Evolutionary conservation across 1,140 invertebrate species (phyloP).

Genomic region (Macrostomum lignano): DNA sequence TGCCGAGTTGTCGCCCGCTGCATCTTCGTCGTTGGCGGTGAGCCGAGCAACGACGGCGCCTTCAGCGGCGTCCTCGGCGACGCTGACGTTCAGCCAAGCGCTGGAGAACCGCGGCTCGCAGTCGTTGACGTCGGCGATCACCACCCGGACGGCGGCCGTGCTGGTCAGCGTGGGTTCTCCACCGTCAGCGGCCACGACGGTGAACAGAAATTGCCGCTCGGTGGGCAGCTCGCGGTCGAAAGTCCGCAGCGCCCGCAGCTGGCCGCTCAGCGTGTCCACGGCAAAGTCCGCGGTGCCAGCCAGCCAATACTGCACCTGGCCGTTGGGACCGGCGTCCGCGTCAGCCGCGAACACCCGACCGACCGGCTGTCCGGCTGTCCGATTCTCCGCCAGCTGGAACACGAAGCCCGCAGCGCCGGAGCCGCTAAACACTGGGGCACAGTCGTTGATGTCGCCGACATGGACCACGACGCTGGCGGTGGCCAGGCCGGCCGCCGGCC

Average conservation of each 20-base stretch:
- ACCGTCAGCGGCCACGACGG: slow-evolving; percentile 6
- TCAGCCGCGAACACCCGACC: slow-evolving; percentile 6
- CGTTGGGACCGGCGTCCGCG: slow-evolving; percentile 5
- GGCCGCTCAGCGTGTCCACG: too few species aligned
- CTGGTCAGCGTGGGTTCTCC: slow-evolving; percentile 11
- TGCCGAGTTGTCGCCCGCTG: slow-evolving; percentile 7
- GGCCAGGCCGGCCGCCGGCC: slow-evolving; percentile 2
- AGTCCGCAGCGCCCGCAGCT: too few species aligned
- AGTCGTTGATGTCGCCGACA: slow-evolving; percentile 35
- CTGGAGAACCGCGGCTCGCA: slow-evolving; percentile 2
- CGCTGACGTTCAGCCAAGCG: slow-evolving; percentile 8
- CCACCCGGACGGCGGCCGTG: slow-evolving; percentile 7
- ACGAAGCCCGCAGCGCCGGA: too few species aligned
- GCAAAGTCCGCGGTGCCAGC: too few species aligned
- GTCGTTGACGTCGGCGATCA: slow-evolving; percentile 7
- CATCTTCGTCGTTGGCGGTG: slow-evolving; percentile 13
- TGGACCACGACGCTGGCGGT: slow-evolving; percentile 6
- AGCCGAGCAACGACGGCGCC: slow-evolving; percentile 11
- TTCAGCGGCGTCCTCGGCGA: slow-evolving; percentile 12
- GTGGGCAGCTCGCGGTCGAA: slow-evolving; percentile 50
- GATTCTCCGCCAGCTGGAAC: too few species aligned
- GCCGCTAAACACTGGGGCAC: slow-evolving; percentile 37
- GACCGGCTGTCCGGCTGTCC: too few species aligned
- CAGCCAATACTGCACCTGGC: too few species aligned
- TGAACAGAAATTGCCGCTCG: slow-evolving; percentile 10